Evolutionary conservation across 2,888 invertebrate genomes (phyloP), one percentile per base, ranked within the genome.

Genomic region (Lochmaea crataegi): DNA sequence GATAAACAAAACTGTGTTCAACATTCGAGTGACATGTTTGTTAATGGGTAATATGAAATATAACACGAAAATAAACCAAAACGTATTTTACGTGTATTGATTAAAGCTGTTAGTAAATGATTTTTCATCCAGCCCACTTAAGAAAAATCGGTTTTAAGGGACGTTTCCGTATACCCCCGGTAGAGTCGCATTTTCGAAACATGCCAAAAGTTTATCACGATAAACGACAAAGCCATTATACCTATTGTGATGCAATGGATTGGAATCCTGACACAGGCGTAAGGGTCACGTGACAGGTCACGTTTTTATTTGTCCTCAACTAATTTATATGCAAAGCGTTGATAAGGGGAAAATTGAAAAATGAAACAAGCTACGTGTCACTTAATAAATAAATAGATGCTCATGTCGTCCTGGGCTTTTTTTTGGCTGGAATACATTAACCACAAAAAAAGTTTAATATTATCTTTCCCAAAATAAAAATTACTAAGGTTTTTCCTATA

Each of bases 171-270:
- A 53, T 53, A 9, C 10, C 53, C 18, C 51, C n/a, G 14, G 22
- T 57, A 57, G 22, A 18, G 41, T 14, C 1, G 51, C 68, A 60
- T 26, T 68, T 68, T 58, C 48, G 51, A 68, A 60, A 48, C 11
- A 68, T 68, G 41, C 48, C 48, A 26, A 61, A 60, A 68, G 51
- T 60, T 61, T 61, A 68, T 61, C 68, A 51, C 60, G 60, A 68
- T 68, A 60, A 45, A 68, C 68, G 51, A 60, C 41, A 65, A 60
- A 51, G 64, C 76, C 71, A 72, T 73, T 70, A 70, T 60, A 75
- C 75, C 72, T 70, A 75, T 73, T 75, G 73, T 73, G 69, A 73
- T 68, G 73, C 75, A 75, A 42, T 73, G 73, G 75, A 56, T 71
- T 65, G 75, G 73, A 75, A 75, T 68, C 60, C 68, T 60, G 75